Conservation (phyloP, 2,888 invertebrate genomes). For the Eupithecia tripunctaria region DNA sequence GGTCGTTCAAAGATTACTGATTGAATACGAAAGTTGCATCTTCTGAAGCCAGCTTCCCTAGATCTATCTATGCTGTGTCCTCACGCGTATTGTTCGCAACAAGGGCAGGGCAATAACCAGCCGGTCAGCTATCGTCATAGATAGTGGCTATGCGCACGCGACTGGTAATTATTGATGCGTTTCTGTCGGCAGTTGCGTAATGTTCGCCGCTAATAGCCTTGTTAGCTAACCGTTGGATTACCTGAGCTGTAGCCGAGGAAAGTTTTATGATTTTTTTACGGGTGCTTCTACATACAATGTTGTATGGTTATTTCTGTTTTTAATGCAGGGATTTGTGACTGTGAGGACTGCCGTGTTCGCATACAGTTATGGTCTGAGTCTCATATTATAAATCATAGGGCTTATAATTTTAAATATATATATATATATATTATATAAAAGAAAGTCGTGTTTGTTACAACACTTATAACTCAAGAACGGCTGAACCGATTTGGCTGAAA, state of each 20-base stretch:
- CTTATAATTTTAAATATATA: background rate
- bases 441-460: too few relatives aligned
- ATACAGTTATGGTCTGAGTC: background rate
- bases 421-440: too few relatives aligned
- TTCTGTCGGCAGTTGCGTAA: constrained; percentile 32
- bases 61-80: background rate
- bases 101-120: constrained; percentile 34
- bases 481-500: too few relatives aligned
- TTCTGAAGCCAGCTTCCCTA: constrained; percentile 1
- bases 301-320: background rate
- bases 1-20: background rate
- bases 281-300: background rate
- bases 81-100: constrained; percentile 1
- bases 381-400: background rate
- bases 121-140: constrained; percentile 28
- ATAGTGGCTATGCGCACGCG: constrained; percentile 48
- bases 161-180: constrained; percentile 53
- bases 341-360: background rate
- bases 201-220: constrained; percentile 38
- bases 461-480: too few relatives aligned
- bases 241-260: constrained; percentile 20
- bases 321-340: background rate
- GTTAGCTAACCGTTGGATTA: constrained; percentile 27
- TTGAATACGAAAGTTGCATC: background rate
- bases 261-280: constrained; percentile 14